A percentile compares a stretch with the other conserved stretches of the same genome.
These are phyloP conservation scores for Synodontis membranacea DNA, from an alignment of 2,113 vertebrate species.

Conservation along the genomic window DNA sequence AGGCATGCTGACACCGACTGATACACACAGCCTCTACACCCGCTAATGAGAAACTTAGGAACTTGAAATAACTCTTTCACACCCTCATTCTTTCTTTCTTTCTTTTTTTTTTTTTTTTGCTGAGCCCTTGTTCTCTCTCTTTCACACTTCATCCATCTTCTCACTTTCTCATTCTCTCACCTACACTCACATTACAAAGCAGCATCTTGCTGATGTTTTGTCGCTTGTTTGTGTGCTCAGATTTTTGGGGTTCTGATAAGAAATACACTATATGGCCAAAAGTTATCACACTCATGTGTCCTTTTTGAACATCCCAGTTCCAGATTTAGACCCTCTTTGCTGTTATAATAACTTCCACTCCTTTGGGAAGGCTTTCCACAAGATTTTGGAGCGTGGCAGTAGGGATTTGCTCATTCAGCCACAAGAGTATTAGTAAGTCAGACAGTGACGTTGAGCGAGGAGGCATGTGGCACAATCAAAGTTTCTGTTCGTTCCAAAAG, in stretches of 20 bases:
- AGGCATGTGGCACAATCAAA: neutral
- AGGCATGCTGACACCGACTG: conserved; percentile 17
- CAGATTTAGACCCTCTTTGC: neutral
- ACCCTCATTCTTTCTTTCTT: neutral
- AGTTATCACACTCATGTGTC: neutral
- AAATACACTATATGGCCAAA: neutral
- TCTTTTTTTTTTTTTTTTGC: neutral
- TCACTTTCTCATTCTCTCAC: neutral
- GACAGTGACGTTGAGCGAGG: neutral
- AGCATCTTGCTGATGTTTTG: neutral
- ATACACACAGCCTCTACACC: conserved; percentile 48
- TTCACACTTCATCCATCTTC: neutral
- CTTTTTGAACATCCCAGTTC: neutral
- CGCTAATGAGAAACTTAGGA: conserved; percentile 43
- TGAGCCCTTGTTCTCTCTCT: neutral
- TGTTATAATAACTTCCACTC: neutral
- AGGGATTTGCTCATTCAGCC: neutral
- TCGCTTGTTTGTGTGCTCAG: neutral
- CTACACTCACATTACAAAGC: neutral
- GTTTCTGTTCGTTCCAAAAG: neutral
- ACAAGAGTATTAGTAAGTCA: neutral
- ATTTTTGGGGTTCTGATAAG: neutral
- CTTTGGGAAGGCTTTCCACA: neutral
- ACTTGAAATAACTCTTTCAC: conserved; percentile 28
- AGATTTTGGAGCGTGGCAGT: neutral